phyloP scores from a whole-genome alignment of 2,113 vertebrate species.

The Brachirus orientalis region DNA sequence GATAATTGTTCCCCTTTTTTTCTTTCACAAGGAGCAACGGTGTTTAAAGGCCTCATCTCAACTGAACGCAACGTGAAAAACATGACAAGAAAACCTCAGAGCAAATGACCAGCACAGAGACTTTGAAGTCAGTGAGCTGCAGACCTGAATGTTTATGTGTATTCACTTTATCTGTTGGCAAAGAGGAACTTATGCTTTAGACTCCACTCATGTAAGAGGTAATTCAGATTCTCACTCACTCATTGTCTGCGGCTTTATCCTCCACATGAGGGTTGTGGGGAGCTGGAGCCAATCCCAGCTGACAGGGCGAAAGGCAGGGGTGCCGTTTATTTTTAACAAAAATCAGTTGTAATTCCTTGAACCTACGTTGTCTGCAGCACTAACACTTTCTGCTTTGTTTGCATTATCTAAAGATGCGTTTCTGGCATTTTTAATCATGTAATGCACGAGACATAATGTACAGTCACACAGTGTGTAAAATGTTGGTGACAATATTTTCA shows the following conservation, averaged over 20 bases:
- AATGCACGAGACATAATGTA: no score
- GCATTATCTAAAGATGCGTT: no score
- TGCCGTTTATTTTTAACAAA: no score
- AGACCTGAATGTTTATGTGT: background rate
- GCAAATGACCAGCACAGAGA: background rate
- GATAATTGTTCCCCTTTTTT: conserved; percentile 9
- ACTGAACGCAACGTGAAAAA: conserved; percentile 5
- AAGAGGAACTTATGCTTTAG: background rate
- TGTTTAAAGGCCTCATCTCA: background rate
- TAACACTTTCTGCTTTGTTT: no score
- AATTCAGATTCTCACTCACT: background rate
- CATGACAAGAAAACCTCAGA: background rate
- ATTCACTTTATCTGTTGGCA: background rate
- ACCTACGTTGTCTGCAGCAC: no score
- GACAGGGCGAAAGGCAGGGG: no score
- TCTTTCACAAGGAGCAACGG: conserved; percentile 3
- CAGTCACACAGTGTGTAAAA: no score
- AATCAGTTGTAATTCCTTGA: no score
- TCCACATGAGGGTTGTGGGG: background rate
- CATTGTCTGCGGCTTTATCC: background rate
- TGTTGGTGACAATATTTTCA: no score
- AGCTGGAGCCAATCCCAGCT: background rate
- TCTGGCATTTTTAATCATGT: no score
- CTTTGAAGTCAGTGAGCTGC: background rate
- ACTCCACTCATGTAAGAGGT: background rate